Base-by-base conservation (phyloP, 1,140 invertebrate genomes). In the Halictus rubicundus region DNA sequence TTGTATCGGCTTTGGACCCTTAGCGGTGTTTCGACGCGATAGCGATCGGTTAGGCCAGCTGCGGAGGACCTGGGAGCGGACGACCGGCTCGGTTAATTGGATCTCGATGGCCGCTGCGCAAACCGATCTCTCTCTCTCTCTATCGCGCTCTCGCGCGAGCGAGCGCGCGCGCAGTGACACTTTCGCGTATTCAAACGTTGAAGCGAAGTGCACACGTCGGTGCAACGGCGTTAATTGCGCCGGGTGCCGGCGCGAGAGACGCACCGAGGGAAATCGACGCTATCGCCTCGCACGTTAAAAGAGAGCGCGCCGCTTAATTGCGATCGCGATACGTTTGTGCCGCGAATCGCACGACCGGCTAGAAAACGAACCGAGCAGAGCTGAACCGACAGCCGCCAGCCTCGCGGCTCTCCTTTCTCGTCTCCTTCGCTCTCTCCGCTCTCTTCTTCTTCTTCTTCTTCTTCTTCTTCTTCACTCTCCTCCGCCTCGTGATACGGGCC, bases 311-410 rank as follows among this genome's bases (percentile, higher is more conserved):
- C 57, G 66, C 52, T 60, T 81, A 85, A 85, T 85, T 71, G 52
- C 69, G 39, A 85, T 85, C 84, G 82, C 65, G 82, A 84, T 85
- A 85, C 61, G 72, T 61, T 70, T 69, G 54, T 81, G 69, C n/a
- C 37, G 54, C 69, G 77, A 49, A 75, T 46, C 78, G 54, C 32
- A 60, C 66, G 82, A 84, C 46, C 60, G 61, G 27, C 60, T 61
- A 83, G 78, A 52, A 85, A 84, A 85, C 57, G n/a, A 68, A 42
- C 66, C 10, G 42, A 12, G 12, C 42, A 10, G 42, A 46, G 42
- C 42, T 1, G 10, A 46, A 12, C 42, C 9, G 42, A 46, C 27
- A 32, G 27, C 27, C 27, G 27, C 27, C 27, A 4, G 9, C 42
- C 42, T 1, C 7, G n/a, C n/a, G n/a, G n/a, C n/a, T n/a, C n/a